Evolutionary conservation across 2,888 invertebrate species (phyloP).

Genomic region (Clunio marinus): DNA sequence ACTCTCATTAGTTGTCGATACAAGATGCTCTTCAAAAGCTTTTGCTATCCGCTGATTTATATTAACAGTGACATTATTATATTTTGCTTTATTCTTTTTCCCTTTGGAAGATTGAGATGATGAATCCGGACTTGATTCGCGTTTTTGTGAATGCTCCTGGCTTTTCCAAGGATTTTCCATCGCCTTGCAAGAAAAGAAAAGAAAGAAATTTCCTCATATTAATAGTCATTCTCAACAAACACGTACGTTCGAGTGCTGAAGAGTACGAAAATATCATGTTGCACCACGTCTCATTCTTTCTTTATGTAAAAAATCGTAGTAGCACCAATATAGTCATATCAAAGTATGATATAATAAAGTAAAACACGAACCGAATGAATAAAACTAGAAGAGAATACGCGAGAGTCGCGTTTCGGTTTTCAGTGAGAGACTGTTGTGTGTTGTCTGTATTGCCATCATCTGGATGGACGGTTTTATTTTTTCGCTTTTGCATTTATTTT

Average conservation of each 20-base stretch:
- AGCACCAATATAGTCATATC: background rate
- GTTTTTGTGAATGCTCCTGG: background rate
- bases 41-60: background rate
- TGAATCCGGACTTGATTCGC: background rate
- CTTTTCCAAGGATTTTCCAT: background rate
- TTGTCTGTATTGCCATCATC: conserved; percentile 9
- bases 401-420: conserved; percentile 19
- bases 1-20: background rate
- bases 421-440: conserved; percentile 13
- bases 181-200: background rate
- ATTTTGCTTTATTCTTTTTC: background rate
- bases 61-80: background rate
- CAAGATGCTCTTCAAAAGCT: background rate
- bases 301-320: conserved; percentile 17
- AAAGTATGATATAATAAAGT: conserved; percentile 31
- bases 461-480: conserved; percentile 11
- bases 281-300: conserved; percentile 9
- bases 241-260: background rate
- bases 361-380: background rate
- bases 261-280: conserved; percentile 28
- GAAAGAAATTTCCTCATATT: too few species aligned
- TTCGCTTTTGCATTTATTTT: conserved; percentile 32
- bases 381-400: conserved; percentile 19
- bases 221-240: background rate
- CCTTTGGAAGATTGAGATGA: background rate